phyloP scores from a whole-genome alignment of 2,888 invertebrate genomes.

The Galerucella calmariensis region DNA sequence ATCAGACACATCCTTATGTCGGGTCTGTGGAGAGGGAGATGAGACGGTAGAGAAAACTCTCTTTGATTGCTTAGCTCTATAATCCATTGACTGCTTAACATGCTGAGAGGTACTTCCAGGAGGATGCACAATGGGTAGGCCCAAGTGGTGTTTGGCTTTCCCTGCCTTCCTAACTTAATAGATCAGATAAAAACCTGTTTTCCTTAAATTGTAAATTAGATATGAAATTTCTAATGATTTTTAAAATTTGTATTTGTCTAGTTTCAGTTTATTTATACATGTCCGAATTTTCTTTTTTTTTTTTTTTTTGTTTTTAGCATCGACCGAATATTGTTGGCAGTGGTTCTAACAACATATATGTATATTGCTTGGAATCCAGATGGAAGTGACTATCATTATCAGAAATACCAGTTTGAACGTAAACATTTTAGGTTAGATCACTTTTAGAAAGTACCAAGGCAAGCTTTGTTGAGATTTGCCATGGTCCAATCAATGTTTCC shows the following conservation, averaged over 20 bases:
- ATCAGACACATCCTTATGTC: too few species aligned
- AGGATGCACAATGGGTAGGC: too few species aligned
- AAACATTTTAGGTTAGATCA: slow-evolving; percentile 66
- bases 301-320: slow-evolving; percentile 61
- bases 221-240: too few species aligned
- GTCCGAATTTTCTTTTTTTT: not conserved
- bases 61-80: too few species aligned
- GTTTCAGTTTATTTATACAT: not conserved
- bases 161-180: too few species aligned
- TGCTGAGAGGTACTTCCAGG: too few species aligned
- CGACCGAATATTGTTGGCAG: slow-evolving; percentile 69
- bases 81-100: too few species aligned
- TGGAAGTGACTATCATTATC: slow-evolving; percentile 69
- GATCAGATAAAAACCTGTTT: too few species aligned
- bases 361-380: slow-evolving; percentile 72
- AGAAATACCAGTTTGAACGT: slow-evolving; percentile 65
- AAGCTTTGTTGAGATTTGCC: not conserved
- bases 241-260: not conserved
- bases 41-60: too few species aligned
- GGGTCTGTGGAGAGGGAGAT: too few species aligned
- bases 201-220: too few species aligned
- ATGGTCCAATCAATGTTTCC: not conserved
- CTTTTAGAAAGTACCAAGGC: slow-evolving; percentile 40
- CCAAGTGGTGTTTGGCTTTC: too few species aligned
- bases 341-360: slow-evolving; percentile 70